Conservation (phyloP, 2,888 invertebrate species). For the Apantesis nais region DNA sequence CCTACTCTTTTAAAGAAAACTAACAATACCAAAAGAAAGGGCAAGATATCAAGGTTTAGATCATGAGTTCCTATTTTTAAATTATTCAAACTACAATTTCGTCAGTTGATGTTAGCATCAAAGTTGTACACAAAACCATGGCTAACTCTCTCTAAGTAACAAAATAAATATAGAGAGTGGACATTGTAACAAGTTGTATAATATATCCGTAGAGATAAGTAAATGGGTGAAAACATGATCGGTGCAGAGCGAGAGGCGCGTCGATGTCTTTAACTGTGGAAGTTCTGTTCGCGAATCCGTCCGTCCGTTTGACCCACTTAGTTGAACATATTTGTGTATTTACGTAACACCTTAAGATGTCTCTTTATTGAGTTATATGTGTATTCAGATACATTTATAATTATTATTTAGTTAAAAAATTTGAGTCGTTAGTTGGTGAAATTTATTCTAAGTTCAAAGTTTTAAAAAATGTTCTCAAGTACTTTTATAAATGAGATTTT, state of each 20-base stretch:
- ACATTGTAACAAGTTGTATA: slow-evolving; percentile 39
- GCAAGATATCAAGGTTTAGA: too few species aligned
- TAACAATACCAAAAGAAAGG: not conserved
- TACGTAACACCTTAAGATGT: slow-evolving; percentile 55
- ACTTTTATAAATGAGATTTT: not conserved
- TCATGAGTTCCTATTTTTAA: not conserved
- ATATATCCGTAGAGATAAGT: slow-evolving; percentile 41
- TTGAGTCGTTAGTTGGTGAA: slow-evolving; percentile 31
- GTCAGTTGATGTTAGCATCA: not conserved
- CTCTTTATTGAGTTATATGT: slow-evolving; percentile 49
- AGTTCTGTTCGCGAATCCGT: slow-evolving; percentile 53
- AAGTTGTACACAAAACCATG: not conserved
- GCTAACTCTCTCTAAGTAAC: slow-evolving; percentile 17
- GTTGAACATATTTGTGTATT: slow-evolving; percentile 46
- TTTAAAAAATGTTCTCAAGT: slow-evolving; percentile 8
- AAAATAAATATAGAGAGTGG: slow-evolving; percentile 40
- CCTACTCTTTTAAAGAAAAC: not conserved
- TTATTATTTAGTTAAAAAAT: slow-evolving; percentile 15
- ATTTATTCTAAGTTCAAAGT: slow-evolving; percentile 28
- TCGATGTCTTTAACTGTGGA: slow-evolving; percentile 47
- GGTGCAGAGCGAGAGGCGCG: slow-evolving; percentile 43
- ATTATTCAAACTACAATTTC: not conserved
- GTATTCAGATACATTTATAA: slow-evolving; percentile 28
- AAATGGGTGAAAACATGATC: slow-evolving; percentile 58
- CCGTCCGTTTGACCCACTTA: slow-evolving; percentile 52